phyloP scores from a whole-genome alignment of 1,140 invertebrate genomes.

The Sarcophaga peregrina region DNA sequence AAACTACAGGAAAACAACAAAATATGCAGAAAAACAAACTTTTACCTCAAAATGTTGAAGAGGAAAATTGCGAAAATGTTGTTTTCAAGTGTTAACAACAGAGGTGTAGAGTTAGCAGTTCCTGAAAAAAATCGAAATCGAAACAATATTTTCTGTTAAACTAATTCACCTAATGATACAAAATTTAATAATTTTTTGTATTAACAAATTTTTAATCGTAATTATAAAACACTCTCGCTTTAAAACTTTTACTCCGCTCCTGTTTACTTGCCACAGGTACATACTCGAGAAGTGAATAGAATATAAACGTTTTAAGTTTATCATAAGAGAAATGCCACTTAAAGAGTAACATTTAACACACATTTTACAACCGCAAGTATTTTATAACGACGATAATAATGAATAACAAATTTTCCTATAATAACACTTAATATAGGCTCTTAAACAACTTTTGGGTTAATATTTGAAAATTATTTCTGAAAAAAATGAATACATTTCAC shows the following conservation, averaged over 20 bases:
- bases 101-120: too few relatives aligned
- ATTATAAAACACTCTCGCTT: neutral
- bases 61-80: neutral
- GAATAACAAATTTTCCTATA: neutral
- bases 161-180: too few relatives aligned
- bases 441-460: too few relatives aligned
- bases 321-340: neutral
- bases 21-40: neutral
- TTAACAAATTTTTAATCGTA: too few relatives aligned
- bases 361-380: neutral
- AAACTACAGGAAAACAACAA: neutral
- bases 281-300: neutral
- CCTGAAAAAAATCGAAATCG: too few relatives aligned
- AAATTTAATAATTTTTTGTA: too few relatives aligned
- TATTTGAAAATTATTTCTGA: too few relatives aligned
- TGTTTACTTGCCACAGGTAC: neutral
- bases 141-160: too few relatives aligned
- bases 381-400: neutral
- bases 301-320: conserved; percentile 12
- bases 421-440: neutral
- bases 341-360: conserved; percentile 22
- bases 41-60: conserved; percentile 7
- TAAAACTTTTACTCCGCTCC: neutral
- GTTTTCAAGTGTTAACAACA: too few relatives aligned
- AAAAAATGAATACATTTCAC: too few relatives aligned